phyloP scores from a whole-genome alignment of 2,888 invertebrate genomes.

The Tinea pellionella region DNA sequence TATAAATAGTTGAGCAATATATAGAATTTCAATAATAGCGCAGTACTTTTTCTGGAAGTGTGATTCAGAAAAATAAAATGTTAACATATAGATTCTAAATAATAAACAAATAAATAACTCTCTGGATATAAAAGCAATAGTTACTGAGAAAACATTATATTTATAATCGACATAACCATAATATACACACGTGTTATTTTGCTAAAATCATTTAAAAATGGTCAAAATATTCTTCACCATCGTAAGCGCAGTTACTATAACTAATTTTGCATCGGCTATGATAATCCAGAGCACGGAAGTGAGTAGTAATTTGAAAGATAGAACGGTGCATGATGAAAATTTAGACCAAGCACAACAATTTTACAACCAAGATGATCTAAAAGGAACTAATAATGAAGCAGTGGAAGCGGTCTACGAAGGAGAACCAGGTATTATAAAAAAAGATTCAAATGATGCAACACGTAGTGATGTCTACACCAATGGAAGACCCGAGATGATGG shows the following conservation, averaged over 20 bases:
- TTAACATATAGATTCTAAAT: slow-evolving; percentile 1
- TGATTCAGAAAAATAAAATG: background rate
- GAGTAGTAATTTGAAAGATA: background rate
- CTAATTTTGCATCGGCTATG: background rate
- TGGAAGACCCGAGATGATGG: background rate
- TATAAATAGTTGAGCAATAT: no score
- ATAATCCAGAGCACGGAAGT: background rate
- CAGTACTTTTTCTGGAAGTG: background rate
- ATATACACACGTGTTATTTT: background rate
- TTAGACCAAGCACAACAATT: background rate
- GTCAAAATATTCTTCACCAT: background rate
- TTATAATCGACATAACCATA: background rate
- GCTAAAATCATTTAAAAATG: background rate
- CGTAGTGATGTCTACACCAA: background rate
- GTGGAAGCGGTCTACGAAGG: background rate
- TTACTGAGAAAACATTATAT: background rate
- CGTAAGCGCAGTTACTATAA: background rate
- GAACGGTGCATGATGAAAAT: no score
- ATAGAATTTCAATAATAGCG: background rate
- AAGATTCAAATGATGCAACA: background rate
- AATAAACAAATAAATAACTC: background rate
- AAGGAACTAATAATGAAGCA: background rate
- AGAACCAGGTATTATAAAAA: background rate
- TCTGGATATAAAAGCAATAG: background rate
- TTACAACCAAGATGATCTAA: background rate